phyloP scores from a whole-genome alignment of 2,888 invertebrate genomes.

The Pteria penguin region DNA sequence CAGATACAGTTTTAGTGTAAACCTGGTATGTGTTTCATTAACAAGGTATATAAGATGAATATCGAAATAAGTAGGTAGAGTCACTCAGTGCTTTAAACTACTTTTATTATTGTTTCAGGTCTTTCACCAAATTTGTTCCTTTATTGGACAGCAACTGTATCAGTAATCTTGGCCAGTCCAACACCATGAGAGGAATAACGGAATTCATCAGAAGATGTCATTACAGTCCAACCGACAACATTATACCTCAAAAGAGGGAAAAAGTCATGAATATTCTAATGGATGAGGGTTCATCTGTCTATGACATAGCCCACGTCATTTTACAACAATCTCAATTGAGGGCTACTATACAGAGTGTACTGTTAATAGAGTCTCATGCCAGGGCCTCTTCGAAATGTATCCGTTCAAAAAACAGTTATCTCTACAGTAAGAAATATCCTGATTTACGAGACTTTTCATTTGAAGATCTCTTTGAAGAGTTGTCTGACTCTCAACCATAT shows the following conservation, averaged over 20 bases:
- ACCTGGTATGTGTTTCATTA: no score
- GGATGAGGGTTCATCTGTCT: neutral
- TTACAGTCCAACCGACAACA: neutral
- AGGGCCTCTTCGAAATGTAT: neutral
- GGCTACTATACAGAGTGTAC: neutral
- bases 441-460: slow-evolving; percentile 6
- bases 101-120: no score
- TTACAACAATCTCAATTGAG: neutral
- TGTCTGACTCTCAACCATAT: neutral
- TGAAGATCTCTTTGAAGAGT: slow-evolving; percentile 5
- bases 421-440: neutral
- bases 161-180: no score
- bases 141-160: no score
- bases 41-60: no score
- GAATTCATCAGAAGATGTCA: neutral
- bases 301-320: neutral
- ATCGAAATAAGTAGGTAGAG: no score
- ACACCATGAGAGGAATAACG: neutral
- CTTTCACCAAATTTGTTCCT: neutral
- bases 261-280: neutral
- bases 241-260: neutral
- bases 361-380: neutral
- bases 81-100: no score
- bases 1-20: no score
- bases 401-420: neutral